Conservation (phyloP, 1,140 invertebrate species). For the Helicoverpa zea region DNA sequence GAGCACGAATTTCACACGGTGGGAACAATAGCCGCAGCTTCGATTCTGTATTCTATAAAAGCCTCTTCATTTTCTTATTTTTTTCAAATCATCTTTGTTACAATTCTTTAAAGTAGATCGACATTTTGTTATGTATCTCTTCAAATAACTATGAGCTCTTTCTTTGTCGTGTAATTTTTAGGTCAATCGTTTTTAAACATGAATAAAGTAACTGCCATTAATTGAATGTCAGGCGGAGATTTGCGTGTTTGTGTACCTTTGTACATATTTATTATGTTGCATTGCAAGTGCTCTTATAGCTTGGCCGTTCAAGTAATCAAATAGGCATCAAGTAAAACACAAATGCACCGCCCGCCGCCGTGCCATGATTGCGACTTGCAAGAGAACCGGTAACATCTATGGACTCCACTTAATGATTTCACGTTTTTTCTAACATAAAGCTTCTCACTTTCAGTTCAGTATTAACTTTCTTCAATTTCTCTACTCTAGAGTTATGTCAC, state of each 20-base stretch:
- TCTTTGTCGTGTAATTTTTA: neutral
- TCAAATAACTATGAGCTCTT: neutral
- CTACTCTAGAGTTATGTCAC: slow-evolving; percentile 15
- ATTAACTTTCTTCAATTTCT: slow-evolving; percentile 48
- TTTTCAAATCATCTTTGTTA: slow-evolving; percentile 35
- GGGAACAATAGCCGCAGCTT: slow-evolving; percentile 70
- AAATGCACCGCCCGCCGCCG: neutral
- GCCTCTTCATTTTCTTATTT: slow-evolving; percentile 44
- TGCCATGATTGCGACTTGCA: slow-evolving; percentile 38
- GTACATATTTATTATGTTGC: neutral
- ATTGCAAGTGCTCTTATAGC: neutral
- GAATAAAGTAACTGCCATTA: neutral
- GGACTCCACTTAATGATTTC: slow-evolving; percentile 41
- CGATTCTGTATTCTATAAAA: slow-evolving; percentile 58
- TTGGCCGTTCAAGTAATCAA: slow-evolving; percentile 36
- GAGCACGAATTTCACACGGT: slow-evolving; percentile 68
- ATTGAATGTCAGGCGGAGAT: slow-evolving; percentile 1
- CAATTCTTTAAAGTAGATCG: slow-evolving; percentile 6
- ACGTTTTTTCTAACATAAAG: slow-evolving; percentile 44
- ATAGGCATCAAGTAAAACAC: slow-evolving; percentile 46
- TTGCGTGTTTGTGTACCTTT: neutral
- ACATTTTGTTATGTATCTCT: slow-evolving; percentile 10
- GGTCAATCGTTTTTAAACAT: slow-evolving; percentile 1
- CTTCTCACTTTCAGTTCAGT: slow-evolving; percentile 47
- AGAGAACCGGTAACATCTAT: slow-evolving; percentile 33